Percentiles rank a stretch among this genome's conserved stretches.
phyloP scores from a whole-genome alignment of 2,888 invertebrate species.

The Exephanes ischioxanthus region DNA sequence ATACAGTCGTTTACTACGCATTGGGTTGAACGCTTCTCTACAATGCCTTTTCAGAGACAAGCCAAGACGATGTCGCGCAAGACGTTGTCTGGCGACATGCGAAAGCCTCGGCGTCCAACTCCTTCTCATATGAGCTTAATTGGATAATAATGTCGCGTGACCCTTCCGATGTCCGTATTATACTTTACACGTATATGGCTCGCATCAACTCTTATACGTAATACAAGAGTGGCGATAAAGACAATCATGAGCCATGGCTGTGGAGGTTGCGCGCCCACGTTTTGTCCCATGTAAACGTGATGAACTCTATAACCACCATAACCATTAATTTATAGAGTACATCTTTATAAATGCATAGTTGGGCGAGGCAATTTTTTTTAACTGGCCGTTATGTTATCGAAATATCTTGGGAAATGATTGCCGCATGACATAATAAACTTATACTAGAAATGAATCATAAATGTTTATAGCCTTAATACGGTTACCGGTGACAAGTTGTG shows the following conservation, averaged over 20 bases:
- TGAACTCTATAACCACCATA: slow-evolving; percentile 22
- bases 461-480: too few species aligned
- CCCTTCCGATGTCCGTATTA: slow-evolving; percentile 69
- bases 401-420: not conserved
- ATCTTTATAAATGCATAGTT: not conserved
- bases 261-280: slow-evolving; percentile 39
- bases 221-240: slow-evolving; percentile 44
- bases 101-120: slow-evolving; percentile 70
- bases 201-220: slow-evolving; percentile 58
- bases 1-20: not conserved
- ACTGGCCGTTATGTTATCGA: not conserved
- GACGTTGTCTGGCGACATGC: slow-evolving; percentile 54
- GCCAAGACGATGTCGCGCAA: slow-evolving; percentile 75
- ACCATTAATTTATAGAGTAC: not conserved
- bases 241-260: slow-evolving; percentile 42
- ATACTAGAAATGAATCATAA: too few species aligned
- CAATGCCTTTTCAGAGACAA: not conserved
- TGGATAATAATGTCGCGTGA: slow-evolving; percentile 78
- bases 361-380: not conserved
- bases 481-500: too few species aligned
- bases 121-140: slow-evolving; percentile 81
- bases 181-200: slow-evolving; percentile 50
- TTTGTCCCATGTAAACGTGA: slow-evolving; percentile 44
- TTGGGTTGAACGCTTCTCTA: slow-evolving; percentile 4
- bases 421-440: too few species aligned